Evolutionary conservation across 2,888 invertebrate genomes (phyloP).

Genomic region (Macrosiphum euphorbiae): DNA sequence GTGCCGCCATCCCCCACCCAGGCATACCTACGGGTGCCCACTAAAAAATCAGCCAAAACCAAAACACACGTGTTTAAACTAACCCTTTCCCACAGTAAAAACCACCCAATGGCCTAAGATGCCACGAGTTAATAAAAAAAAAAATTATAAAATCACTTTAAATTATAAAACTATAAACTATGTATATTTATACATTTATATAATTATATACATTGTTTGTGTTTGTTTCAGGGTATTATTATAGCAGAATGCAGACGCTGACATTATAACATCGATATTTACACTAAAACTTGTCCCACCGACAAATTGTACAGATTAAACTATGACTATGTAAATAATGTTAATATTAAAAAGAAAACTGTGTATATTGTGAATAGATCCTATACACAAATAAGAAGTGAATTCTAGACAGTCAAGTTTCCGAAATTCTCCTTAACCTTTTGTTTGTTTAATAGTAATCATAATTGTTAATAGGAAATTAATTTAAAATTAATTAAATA

Average conservation of each 20-base stretch:
- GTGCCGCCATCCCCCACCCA: too few species aligned
- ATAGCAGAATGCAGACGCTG: conserved; percentile 34
- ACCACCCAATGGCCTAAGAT: too few species aligned
- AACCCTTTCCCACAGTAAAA: too few species aligned
- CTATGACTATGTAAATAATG: conserved; percentile 5
- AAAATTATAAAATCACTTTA: neutral
- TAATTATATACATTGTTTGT: neutral
- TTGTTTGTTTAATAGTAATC: neutral
- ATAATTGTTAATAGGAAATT: neutral
- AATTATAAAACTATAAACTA: neutral
- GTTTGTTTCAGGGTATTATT: conserved; percentile 54
- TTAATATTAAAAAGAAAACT: neutral
- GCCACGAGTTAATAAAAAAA: too few species aligned
- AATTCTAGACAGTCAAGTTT: neutral
- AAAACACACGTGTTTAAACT: too few species aligned
- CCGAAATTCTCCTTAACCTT: neutral
- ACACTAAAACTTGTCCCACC: conserved; percentile 25
- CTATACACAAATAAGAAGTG: neutral
- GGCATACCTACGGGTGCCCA: too few species aligned
- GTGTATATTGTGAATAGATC: neutral
- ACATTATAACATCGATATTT: conserved; percentile 6
- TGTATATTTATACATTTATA: neutral
- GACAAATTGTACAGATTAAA: neutral
- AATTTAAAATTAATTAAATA: neutral
- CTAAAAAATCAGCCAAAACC: too few species aligned